Conservation (phyloP, 2,888 invertebrate genomes). For the Pachydiplax longipennis region DNA sequence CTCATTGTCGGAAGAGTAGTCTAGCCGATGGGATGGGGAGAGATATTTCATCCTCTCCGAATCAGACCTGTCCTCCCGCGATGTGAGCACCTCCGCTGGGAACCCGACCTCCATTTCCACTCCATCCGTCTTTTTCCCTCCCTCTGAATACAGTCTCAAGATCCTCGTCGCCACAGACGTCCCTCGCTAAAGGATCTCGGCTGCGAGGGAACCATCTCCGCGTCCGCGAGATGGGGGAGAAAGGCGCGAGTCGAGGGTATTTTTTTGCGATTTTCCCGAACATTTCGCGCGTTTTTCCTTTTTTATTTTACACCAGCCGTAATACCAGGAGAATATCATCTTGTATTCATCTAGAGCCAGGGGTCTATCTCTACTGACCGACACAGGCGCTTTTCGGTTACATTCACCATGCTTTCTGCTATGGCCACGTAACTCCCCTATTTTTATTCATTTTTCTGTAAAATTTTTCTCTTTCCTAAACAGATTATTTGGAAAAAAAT, state of each 20-base stretch:
- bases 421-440: too few relatives aligned
- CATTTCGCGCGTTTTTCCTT: not conserved
- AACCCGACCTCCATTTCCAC: not conserved
- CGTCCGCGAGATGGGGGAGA: not conserved
- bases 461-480: too few relatives aligned
- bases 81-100: not conserved
- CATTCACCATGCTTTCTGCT: too few relatives aligned
- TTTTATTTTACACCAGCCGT: not conserved
- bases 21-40: not conserved
- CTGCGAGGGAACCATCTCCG: not conserved
- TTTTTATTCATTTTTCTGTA: too few relatives aligned
- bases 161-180: slow-evolving; percentile 26
- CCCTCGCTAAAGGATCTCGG: not conserved
- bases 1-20: slow-evolving; percentile 27
- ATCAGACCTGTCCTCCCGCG: slow-evolving; percentile 1
- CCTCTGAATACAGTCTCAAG: slow-evolving; percentile 35
- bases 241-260: not conserved
- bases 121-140: not conserved
- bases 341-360: too few relatives aligned
- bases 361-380: too few relatives aligned
- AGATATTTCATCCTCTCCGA: slow-evolving; percentile 2
- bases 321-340: not conserved
- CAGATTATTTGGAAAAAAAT: too few relatives aligned
- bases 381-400: too few relatives aligned
- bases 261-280: not conserved